Evolutionary conservation across 92 coral and sea anemone species (phyloP), one percentile per base, ranked within the genome.

Genomic region (Umimayanthus kanabou): DNA sequence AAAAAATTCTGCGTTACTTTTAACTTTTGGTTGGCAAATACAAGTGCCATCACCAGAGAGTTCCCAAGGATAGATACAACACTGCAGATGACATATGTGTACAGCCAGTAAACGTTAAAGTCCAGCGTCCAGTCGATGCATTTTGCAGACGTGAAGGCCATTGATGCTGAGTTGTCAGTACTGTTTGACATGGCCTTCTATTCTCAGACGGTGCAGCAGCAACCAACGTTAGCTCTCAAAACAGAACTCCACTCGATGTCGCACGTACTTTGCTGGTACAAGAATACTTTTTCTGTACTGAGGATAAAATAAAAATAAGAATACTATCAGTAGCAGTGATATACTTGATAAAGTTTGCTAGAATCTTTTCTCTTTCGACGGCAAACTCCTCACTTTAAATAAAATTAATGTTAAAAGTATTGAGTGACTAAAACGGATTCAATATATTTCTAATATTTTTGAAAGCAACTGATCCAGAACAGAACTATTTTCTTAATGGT

Each of bases 41-140:
- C 76, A 5, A 82, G 64, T 66, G 77, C 77, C 30, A 82, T 82
- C 77, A 82, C 86, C 76, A 43, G 15, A 18, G 76, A 82, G 58
- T 82, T 82, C 0, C 33, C 77, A 14, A 82, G 43, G 29, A 82
- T 25, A 14, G 86, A 82, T 22, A 82, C 61, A 25, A 67, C 57
- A 14, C 86, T 82, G 23, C 86, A 82, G 6, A 47, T n/a, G 37
- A 82, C 40, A 22, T 40, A 69, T 64, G 76, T 67, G 76, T 82
- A 66, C 25, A 82, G 28, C 86, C 86, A 82, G 65, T 82, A 82
- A 70, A 9, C 39, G 39, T 45, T 80, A 26, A 80, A 80, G 25
- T 80, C 85, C 30, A 33, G 37, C 37, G 39, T 65, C 85, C 85
- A 80, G 18, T 80, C 30, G 25, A 58, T 25, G 50, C 85, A 58